Evolutionary conservation across 1,140 invertebrate genomes (phyloP).

Genomic region (Drosophila paulistorum): DNA sequence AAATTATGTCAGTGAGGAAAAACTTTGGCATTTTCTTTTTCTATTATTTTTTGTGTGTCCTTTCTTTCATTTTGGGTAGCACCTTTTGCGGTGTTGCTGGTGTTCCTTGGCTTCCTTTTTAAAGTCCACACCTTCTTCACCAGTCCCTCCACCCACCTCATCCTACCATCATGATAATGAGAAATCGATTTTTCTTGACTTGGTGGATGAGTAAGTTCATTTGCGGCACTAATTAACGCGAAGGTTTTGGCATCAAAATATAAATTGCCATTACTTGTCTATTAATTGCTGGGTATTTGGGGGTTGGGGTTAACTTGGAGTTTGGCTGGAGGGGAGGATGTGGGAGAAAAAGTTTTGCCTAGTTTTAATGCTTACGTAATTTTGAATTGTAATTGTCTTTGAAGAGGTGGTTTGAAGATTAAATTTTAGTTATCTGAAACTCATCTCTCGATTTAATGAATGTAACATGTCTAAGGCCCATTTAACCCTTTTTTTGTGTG

Average conservation of each 20-base stretch:
- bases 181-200: conserved; percentile 3
- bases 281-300: conserved; percentile 49
- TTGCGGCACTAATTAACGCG: conserved; percentile 73
- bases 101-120: conserved; percentile 7
- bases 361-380: conserved; percentile 52
- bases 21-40: conserved; percentile 21
- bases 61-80: background rate
- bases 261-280: conserved; percentile 76
- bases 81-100: conserved; percentile 1
- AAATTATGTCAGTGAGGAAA: conserved; percentile 56
- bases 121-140: background rate
- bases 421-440: conserved; percentile 12
- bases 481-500: conserved; percentile 61
- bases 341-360: background rate
- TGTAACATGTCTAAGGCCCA: conserved; percentile 62
- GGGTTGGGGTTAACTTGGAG: background rate
- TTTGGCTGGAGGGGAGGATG: background rate
- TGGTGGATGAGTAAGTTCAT: conserved; percentile 43
- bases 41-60: background rate
- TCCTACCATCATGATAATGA: conserved; percentile 1
- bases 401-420: conserved; percentile 25
- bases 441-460: conserved; percentile 50
- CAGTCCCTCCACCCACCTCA: too few relatives aligned
- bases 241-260: conserved; percentile 34
- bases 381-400: conserved; percentile 66